Base-by-base conservation (phyloP, 1,140 invertebrate species). In the Popillia japonica region DNA sequence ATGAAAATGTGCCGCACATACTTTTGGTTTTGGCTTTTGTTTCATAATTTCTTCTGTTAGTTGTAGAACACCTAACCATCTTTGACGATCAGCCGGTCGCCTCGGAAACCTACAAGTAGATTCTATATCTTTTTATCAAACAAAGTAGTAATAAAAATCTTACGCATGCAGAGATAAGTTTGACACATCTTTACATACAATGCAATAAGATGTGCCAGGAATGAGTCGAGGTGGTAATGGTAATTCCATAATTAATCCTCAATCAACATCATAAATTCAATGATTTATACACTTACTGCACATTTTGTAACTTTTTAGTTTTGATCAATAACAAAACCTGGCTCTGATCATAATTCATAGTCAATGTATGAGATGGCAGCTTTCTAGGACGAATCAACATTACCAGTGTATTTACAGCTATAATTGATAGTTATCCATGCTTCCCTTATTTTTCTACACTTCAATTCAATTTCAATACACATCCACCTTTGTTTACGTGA, bases 221-320 rank as follows among this genome's bases (percentile, higher is more conserved):
- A 68, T 68, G 11, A 68, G 61, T 34, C 61, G 61, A 68, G 61
- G 61, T 68, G 61, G 61, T 68, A 68, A 14, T 11, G 61, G 61
- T 68, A 68, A 23, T 68, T 68, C 61, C 61, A 68, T 68, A 22
- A 68, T 68, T 68, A 10, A 55, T 55, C 27, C 4, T 1, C 27
- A 2, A 2, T 34, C 2, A 34, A 2, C 27, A 34, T 34, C 27
- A 34, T 34, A 34, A 34, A 34, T 34, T 34, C 27, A 34, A 34
- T 4, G 27, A 34, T 34, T 34, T 34, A 34, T 34, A 34, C 27
- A 34, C n/a, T n/a, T 34, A 34, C 27, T 34, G 27, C 27, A 34
- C 27, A 34, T 34, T 34, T 34, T 34, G 27, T 34, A 34, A 34
- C 1, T 34, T 1, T 34, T 34, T 34, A 34, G 27, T 34, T 34